Base-by-base conservation (phyloP, 2,888 invertebrate genomes). In the Latrodectus elegans region DNA sequence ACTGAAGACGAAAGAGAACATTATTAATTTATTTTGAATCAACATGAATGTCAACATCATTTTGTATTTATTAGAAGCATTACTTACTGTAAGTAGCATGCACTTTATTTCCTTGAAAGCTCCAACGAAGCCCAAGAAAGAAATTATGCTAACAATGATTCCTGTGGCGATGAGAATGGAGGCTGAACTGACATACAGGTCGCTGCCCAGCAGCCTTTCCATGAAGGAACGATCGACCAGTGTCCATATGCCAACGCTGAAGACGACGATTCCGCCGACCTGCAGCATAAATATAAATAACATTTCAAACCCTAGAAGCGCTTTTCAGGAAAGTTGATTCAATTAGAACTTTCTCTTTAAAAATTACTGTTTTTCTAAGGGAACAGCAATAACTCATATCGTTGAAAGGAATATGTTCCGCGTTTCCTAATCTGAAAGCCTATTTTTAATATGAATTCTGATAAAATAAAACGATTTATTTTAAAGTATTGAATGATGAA, bases 61-160 rank as follows among this genome's bases (percentile, higher is more conserved):
- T 15, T 60, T 60, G n/a, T 11, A 60, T 60, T 12, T 60, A 60
- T 11, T 60, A 60, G 10, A 11, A 3, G 55, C 4, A n/a, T n/a
- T 12, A 68, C 68, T 68, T 88, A 89, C 89, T 74, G 96, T 96
- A 81, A 97, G 94, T 76, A 98, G 94, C 95, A 98, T 95, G 92
- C 97, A 98, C 92, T 97, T 96, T 91, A 98, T 95, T 94, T 98
- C 98, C 92, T 96, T 96, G 70, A 96, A 95, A 15, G 98, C 97
- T 73, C 98, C 98, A 91, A 97, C 94, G 92, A 97, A 98, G 85
- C 98, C 98, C 89, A 98, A 94, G 92, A 97, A 95, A 12, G 98
- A 96, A 78, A 98, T 94, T 89, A 97, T 91, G 91, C 96, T 95
- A 88, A 97, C 95, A 88, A 96, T 94, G 60, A 95, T 94, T 9